Conservation (phyloP, 2,797 vertebrate genomes). For the Rhincodon typus region DNA sequence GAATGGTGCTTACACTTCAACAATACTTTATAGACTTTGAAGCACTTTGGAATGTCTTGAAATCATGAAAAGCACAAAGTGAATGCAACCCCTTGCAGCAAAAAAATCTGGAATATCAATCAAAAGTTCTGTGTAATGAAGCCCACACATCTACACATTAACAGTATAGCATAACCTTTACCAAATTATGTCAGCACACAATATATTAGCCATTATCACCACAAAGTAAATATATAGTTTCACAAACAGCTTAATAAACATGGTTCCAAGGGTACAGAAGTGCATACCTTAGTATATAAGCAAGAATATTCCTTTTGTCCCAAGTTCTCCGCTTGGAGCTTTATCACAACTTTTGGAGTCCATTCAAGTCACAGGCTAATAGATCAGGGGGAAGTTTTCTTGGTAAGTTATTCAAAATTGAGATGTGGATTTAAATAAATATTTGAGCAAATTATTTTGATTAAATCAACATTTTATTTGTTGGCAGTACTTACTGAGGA, state of each 20-base stretch:
- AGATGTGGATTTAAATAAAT: not conserved
- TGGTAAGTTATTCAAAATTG: not conserved
- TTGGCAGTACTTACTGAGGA: not conserved
- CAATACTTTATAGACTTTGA: not conserved
- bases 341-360: not conserved
- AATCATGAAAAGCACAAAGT: no score
- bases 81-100: no score
- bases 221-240: not conserved
- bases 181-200: not conserved
- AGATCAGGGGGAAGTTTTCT: not conserved
- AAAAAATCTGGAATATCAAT: not conserved
- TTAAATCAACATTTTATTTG: conserved; percentile 5
- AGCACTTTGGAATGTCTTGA: not conserved
- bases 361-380: not conserved
- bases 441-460: not conserved
- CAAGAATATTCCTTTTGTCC: not conserved
- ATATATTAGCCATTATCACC: not conserved
- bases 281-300: not conserved
- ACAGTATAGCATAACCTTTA: not conserved
- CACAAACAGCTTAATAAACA: not conserved
- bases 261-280: not conserved
- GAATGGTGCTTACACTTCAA: no score
- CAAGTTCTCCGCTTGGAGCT: not conserved
- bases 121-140: not conserved
- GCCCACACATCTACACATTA: not conserved